Evolutionary conservation across 1,140 invertebrate species (phyloP).

Genomic region (Leptopilina clavipes): DNA sequence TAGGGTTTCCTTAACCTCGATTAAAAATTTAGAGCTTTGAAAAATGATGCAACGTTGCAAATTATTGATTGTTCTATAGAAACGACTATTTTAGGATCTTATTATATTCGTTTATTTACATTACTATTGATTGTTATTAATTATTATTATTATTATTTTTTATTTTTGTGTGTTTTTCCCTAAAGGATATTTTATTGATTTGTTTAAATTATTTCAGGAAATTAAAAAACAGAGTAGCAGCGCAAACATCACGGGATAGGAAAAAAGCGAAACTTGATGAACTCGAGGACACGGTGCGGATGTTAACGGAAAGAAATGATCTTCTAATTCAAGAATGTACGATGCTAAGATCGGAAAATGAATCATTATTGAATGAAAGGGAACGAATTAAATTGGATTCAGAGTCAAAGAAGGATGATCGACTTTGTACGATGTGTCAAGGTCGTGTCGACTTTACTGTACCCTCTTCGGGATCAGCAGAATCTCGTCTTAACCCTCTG

Average conservation of each 20-base stretch:
- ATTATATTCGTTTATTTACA: too few relatives aligned
- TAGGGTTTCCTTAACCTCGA: background rate
- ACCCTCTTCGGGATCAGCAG: conserved; percentile 82
- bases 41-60: background rate
- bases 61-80: background rate
- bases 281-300: conserved; percentile 84
- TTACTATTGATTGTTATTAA: too few relatives aligned
- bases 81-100: too few relatives aligned
- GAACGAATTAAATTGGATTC: conserved; percentile 76
- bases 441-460: conserved; percentile 77
- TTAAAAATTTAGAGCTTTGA: conserved; percentile 8
- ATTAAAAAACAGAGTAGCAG: conserved; percentile 96
- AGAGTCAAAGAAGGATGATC: conserved; percentile 68
- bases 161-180: too few relatives aligned
- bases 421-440: conserved; percentile 73
- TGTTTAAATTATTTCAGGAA: conserved; percentile 79
- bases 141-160: too few relatives aligned
- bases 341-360: conserved; percentile 80
- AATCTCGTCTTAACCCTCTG: conserved; percentile 83
- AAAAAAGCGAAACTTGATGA: conserved; percentile 95
- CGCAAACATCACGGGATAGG: conserved; percentile 97
- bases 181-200: too few relatives aligned
- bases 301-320: conserved; percentile 80
- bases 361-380: conserved; percentile 80
- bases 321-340: conserved; percentile 80